Evolutionary conservation across 2,113 vertebrate genomes (phyloP), one percentile per base, ranked within the genome.

Genomic region (Crotalus viridis): DNA sequence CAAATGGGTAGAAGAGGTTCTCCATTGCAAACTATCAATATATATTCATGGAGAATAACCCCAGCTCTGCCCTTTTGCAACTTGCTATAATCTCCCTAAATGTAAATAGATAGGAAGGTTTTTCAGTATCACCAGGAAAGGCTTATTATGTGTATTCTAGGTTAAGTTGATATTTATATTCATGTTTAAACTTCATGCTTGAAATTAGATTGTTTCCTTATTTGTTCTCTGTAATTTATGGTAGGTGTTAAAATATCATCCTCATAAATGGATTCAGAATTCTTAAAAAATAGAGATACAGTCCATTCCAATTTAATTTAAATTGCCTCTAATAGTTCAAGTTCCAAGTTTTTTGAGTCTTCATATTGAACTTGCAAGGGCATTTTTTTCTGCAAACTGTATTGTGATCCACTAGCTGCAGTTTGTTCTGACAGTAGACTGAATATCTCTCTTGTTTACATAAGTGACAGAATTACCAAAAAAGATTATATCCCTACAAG

Each of bases 381-480:
- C 26, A 0, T 12, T 6, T 26, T n/a, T 4, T 24, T 4, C 43
- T 48, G 52, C 56, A 85, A 94, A 90, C 33, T 89, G 89, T 94
- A 0, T 56, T 93, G 93, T 64, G 10, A 48, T 86, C 39, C 46
- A 48, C 21, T 48, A 64, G 59, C 94, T 2, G 0, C 2, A 91
- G 15, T 64, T 15, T 54, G 81, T 85, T 92, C 89, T 85, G 0
- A 0, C 57, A 46, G 85, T 52, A 0, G 51, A 51, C 0, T 74
- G 17, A 56, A 64, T 89, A 74, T 22, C 4, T 0, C 93, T 91
- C 2, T 4, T 87, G 89, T 95, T 93, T 96, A 92, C 95, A 90
- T 93, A 95, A 96, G 95, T 92, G 91, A 8, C 39, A 93, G 90
- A 93, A 91, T 94, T 93, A 96, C 94, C 95, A 97, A 95, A 95